Evolutionary conservation across 2,888 invertebrate species (phyloP), one percentile per base, ranked within the genome.

Genomic region (Baccha elongata): DNA sequence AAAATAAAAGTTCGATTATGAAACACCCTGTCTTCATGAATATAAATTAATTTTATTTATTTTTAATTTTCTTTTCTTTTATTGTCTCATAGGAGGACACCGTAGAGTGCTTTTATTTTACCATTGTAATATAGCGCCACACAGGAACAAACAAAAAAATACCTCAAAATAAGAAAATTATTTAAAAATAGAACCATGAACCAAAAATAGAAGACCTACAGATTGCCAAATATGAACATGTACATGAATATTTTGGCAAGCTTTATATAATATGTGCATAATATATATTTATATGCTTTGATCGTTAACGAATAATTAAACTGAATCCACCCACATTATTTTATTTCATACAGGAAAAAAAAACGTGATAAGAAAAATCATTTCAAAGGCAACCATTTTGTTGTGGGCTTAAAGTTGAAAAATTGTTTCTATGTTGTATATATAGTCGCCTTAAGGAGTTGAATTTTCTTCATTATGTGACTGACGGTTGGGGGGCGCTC

Each of bases 141-240:
- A 37, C 11, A 40, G n/a, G 17, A 8, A 21, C 8, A 35, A 32
- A 32, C 17, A 58, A 32, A 50, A 23, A 64, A 29, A 10, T 19
- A 19, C 32, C 19, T 11, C 58, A 44, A 40, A 52, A 15, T 40
- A 37, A 44, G 23, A 52, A 52, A 50, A 48, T 19, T 46, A 37
- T 73, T 68, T 64, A 17, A 17, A 58, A 67, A 67, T 64, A 68
- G 46, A 52, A 21, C 60, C 60, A 29, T 62, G 19, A 69, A 55
- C 53, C 46, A 52, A 73, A 74, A 80, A 80, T 80, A 80, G 68
- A n/a, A 64, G 40, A 40, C 62, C 73, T 55, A 37, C 62, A 35
- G 46, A 73, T 80, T 80, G 79, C 79, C 79, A 74, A 80, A 80
- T 80, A 80, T 68, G 79, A 68, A 37, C 79, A 80, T 68, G 79